These are phyloP conservation scores for Bathynomus jamesi DNA, from an alignment of 1,140 invertebrate species.

Conservation along the genomic window DNA sequence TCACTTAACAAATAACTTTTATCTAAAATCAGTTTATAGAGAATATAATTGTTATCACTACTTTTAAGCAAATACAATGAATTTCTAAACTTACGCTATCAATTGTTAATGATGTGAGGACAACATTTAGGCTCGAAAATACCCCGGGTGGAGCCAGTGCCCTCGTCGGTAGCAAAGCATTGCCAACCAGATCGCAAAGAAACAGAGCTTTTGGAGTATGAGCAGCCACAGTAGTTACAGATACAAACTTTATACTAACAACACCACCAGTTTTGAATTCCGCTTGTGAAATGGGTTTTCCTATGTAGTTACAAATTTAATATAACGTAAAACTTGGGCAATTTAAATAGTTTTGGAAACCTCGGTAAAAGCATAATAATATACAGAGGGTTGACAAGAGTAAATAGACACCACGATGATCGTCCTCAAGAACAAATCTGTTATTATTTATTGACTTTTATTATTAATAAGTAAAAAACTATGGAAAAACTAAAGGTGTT, in stretches of 20 bases:
- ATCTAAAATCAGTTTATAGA: no score
- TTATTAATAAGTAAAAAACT: no score
- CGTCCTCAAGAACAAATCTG: no score
- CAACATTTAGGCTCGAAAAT: conserved; percentile 2
- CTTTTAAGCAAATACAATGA: no score
- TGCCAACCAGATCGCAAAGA: conserved; percentile 28
- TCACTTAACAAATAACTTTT: no score
- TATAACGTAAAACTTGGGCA: not conserved
- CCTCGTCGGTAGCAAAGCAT: conserved; percentile 20
- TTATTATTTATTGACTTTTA: no score
- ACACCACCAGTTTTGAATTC: conserved; percentile 13
- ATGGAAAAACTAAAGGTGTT: no score
- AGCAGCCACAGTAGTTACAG: conserved; percentile 24
- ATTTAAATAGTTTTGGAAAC: no score
- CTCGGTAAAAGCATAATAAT: no score
- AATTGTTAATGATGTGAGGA: conserved; percentile 4
- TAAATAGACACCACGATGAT: no score
- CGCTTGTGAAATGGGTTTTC: conserved; percentile 12
- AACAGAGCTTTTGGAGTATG: conserved; percentile 21
- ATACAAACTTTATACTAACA: not conserved
- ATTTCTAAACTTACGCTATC: conserved; percentile 8
- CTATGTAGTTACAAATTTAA: not conserved
- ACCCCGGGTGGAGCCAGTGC: conserved; percentile 8
- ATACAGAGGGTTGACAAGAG: no score
- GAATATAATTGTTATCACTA: no score